A percentile compares a stretch with the other conserved stretches of the same genome.
phyloP scores from a whole-genome alignment of 2,797 vertebrate species.

The Salarias fasciatus region DNA sequence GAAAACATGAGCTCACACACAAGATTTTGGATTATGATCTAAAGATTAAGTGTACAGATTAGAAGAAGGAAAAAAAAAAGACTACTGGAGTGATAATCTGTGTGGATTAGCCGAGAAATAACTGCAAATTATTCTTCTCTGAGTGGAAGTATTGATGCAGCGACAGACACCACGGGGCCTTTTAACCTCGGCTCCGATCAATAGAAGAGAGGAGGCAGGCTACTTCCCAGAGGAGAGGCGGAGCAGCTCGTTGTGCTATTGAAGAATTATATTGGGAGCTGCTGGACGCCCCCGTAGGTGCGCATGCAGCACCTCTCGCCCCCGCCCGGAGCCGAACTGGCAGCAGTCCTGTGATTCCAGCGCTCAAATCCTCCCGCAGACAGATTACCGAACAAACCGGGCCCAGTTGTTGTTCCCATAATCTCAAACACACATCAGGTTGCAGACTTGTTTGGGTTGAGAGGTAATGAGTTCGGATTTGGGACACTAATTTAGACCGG shows the following conservation, averaged over 20 bases:
- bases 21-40: conserved; percentile 55
- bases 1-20: conserved; percentile 40
- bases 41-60: conserved; percentile 65
- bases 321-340: conserved; percentile 19
- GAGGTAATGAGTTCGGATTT: conserved; percentile 69
- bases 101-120: conserved; percentile 51
- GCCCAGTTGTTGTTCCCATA: conserved; percentile 52
- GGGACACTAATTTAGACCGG: conserved; percentile 66
- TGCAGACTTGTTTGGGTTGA: conserved; percentile 50
- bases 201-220: conserved; percentile 12
- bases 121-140: conserved; percentile 29
- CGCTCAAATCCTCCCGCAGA: conserved; percentile 53
- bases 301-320: not conserved
- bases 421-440: conserved; percentile 53
- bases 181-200: conserved; percentile 42
- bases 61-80: conserved; percentile 44
- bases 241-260: conserved; percentile 9
- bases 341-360: conserved; percentile 20
- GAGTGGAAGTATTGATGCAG: conserved; percentile 2
- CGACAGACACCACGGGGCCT: conserved; percentile 9
- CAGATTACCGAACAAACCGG: conserved; percentile 65
- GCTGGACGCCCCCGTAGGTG: conserved; percentile 6
- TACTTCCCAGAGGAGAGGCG: conserved; percentile 2
- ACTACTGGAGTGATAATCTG: conserved; percentile 64
- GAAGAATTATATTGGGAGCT: conserved; percentile 8